Percentiles rank a stretch among this genome's conserved stretches.
Evolutionary conservation across 2,113 vertebrate genomes (phyloP).

Genomic region (Neodontobutis hainanensis): DNA sequence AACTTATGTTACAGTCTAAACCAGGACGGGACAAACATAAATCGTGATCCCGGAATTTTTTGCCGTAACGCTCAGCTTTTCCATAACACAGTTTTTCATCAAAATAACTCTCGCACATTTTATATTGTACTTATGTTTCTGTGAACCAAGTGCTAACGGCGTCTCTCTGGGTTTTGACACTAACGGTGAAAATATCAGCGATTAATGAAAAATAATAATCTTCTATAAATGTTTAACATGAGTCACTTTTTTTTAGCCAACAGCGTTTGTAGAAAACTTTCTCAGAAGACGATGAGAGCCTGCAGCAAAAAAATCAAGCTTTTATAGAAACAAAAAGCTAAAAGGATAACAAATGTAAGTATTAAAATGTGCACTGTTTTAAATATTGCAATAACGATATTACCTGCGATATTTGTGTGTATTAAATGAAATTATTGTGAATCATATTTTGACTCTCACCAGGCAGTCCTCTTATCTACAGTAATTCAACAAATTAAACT

Average conservation of each 20-base stretch:
- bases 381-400: no score
- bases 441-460: no score
- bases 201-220: background rate
- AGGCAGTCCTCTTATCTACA: no score
- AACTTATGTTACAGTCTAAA: no score
- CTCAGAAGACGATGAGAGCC: background rate
- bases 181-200: background rate
- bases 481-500: no score
- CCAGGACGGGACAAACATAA: no score
- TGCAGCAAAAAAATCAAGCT: background rate
- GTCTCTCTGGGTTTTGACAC: background rate
- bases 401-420: no score
- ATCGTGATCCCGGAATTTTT: no score
- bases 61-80: background rate
- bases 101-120: background rate
- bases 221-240: background rate
- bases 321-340: no score
- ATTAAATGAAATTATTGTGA: no score
- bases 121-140: background rate
- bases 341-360: no score
- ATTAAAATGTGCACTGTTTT: no score
- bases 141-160: conserved; percentile 3
- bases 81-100: background rate
- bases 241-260: background rate
- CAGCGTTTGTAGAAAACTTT: background rate